phyloP scores from a whole-genome alignment of 2,113 vertebrate species.

The Electrona antarctica region DNA sequence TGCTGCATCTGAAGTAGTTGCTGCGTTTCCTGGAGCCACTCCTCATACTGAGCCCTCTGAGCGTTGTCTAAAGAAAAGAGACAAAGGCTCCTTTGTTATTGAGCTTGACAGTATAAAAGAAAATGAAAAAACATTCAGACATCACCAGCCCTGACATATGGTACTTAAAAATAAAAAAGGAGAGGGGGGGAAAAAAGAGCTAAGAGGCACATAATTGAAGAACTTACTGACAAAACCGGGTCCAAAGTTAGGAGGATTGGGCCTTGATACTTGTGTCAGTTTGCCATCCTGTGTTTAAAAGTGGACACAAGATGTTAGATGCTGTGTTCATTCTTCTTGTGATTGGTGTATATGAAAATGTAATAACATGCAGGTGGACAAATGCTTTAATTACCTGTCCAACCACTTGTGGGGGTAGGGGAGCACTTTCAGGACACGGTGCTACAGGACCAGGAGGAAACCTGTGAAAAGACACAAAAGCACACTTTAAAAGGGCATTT shows the following conservation, averaged over 20 bases:
- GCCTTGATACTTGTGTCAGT: constrained; percentile 90
- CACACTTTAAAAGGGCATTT: too few species aligned
- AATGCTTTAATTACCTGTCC: constrained; percentile 81
- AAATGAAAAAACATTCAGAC: constrained; percentile 18
- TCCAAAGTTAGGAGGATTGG: constrained; percentile 95
- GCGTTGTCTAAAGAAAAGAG: constrained; percentile 85
- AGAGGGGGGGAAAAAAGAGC: neutral
- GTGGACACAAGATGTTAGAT: neutral
- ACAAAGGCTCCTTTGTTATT: constrained; percentile 44
- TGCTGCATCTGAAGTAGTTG: constrained; percentile 99
- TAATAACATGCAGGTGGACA: constrained; percentile 9
- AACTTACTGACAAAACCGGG: constrained; percentile 85
- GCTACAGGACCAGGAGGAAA: constrained; percentile 84
- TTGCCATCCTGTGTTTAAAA: constrained; percentile 87
- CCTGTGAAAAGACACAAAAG: constrained; percentile 64
- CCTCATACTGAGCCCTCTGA: constrained; percentile 95
- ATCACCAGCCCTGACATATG: constrained; percentile 36
- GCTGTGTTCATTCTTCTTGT: neutral
- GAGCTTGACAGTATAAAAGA: constrained; percentile 45
- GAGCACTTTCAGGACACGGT: constrained; percentile 80
- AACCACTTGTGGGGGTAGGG: constrained; percentile 82
- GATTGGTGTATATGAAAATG: neutral
- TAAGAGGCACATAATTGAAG: constrained; percentile 32
- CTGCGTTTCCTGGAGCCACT: constrained; percentile 98
- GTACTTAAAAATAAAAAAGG: constrained; percentile 18